phyloP scores from a whole-genome alignment of 2,888 invertebrate genomes.

The Tetrapedia diversipes region DNA sequence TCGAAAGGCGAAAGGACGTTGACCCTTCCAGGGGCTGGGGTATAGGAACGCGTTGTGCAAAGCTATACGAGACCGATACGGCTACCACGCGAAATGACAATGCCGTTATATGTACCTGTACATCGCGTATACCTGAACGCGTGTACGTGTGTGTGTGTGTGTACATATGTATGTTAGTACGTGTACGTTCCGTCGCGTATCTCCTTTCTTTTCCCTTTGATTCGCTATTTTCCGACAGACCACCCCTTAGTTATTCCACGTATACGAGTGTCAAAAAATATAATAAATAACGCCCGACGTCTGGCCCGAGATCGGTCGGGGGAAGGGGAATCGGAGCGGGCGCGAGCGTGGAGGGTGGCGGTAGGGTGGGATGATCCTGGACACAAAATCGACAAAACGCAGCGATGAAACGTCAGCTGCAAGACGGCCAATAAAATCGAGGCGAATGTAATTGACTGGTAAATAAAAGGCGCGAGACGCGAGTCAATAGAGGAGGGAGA shows the following conservation, averaged over 20 bases:
- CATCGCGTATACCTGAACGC: no score
- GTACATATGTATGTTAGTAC: background rate
- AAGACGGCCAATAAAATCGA: constrained; percentile 58
- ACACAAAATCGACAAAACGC: constrained; percentile 57
- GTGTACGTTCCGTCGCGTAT: background rate
- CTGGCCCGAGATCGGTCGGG: constrained; percentile 34
- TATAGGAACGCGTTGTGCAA: constrained; percentile 10
- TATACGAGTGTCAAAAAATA: constrained; percentile 23
- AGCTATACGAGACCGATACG: constrained; percentile 33
- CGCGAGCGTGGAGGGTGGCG: background rate
- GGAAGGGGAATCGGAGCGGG: background rate
- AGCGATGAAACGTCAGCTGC: constrained; percentile 56
- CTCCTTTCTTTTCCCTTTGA: constrained; percentile 31
- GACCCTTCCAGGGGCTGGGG: constrained; percentile 50
- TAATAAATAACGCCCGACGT: constrained; percentile 30
- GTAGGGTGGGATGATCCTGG: constrained; percentile 30
- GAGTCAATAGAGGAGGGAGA: constrained; percentile 56
- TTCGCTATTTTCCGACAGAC: constrained; percentile 36
- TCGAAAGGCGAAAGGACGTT: constrained; percentile 67
- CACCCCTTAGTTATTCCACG: constrained; percentile 20
- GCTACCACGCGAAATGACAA: constrained; percentile 23
- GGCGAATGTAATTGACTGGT: constrained; percentile 59
- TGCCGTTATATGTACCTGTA: constrained; percentile 8
- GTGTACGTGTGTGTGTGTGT: no score
- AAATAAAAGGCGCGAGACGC: constrained; percentile 61